phyloP scores from a whole-genome alignment of 2,113 vertebrate species.

The Tragelaphus buxtoni region DNA sequence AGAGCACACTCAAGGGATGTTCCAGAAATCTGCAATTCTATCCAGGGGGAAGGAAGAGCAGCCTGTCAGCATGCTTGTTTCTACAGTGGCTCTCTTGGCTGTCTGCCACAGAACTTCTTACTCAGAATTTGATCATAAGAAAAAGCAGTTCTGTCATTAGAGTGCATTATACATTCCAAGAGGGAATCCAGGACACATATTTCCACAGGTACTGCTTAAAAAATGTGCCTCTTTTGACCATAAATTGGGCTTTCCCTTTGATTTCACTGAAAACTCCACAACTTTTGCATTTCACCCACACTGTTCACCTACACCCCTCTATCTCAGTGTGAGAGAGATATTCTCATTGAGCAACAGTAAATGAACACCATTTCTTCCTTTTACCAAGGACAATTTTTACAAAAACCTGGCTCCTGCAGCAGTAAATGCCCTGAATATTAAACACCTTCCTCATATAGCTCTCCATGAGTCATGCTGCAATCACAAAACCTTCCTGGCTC shows the following conservation, averaged over 20 bases:
- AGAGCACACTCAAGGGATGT: background rate
- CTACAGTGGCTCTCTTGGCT: background rate
- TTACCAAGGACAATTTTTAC: background rate
- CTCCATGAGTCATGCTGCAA: background rate
- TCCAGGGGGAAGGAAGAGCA: background rate
- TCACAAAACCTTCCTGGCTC: background rate
- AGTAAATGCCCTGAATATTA: slow-evolving; percentile 44
- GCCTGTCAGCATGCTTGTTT: background rate
- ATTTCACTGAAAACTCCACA: slow-evolving; percentile 1
- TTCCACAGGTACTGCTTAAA: background rate
- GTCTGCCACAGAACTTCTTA: background rate
- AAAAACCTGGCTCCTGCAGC: slow-evolving; percentile 29
- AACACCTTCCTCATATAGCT: slow-evolving; percentile 3
- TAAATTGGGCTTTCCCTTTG: slow-evolving; percentile 9
- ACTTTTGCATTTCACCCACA: slow-evolving; percentile 6
- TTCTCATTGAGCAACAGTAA: background rate
- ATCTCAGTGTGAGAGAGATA: background rate
- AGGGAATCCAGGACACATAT: slow-evolving; percentile 29
- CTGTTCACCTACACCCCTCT: background rate
- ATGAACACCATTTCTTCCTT: background rate
- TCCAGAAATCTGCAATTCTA: background rate
- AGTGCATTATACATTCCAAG: background rate
- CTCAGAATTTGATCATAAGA: background rate
- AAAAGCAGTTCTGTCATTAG: background rate
- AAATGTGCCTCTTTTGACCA: background rate